These are phyloP conservation scores for Petrolisthes manimaculis DNA, from an alignment of 2,888 invertebrate species.

Conservation along the genomic window DNA sequence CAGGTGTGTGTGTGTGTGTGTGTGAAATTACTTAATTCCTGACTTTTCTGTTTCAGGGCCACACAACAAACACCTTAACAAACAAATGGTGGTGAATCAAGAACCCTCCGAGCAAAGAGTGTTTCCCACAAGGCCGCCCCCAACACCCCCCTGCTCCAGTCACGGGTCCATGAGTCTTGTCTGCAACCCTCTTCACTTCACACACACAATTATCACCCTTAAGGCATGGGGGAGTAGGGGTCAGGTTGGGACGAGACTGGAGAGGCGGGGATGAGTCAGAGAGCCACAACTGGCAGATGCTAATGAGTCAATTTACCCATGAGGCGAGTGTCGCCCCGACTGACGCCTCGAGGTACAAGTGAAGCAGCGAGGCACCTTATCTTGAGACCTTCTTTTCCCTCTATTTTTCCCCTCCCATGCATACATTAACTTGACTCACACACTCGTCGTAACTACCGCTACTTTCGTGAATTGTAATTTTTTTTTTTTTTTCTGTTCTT, in stretches of 20 bases:
- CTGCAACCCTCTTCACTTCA: background rate
- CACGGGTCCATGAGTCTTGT: background rate
- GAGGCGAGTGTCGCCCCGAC: background rate
- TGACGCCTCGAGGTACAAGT: background rate
- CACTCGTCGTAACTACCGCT: too few relatives aligned
- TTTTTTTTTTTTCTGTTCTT: too few relatives aligned
- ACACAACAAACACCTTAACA: too few relatives aligned
- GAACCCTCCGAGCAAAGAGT: background rate
- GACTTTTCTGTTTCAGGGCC: too few relatives aligned
- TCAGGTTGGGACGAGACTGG: background rate
- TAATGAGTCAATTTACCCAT: slow-evolving; percentile 1
- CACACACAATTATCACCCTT: background rate
- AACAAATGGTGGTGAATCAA: background rate
- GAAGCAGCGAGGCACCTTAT: background rate
- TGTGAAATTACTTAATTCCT: too few relatives aligned
- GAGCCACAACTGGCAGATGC: background rate
- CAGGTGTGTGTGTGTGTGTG: too few relatives aligned
- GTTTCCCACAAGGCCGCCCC: background rate
- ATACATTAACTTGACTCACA: background rate
- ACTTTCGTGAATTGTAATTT: too few relatives aligned
- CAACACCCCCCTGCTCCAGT: background rate
- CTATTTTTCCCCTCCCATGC: background rate
- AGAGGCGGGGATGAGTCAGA: background rate
- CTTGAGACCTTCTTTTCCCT: background rate
- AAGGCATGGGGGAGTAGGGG: background rate